Base-by-base conservation (phyloP, 2,888 invertebrate species). In the Mesochorus sp. region DNA sequence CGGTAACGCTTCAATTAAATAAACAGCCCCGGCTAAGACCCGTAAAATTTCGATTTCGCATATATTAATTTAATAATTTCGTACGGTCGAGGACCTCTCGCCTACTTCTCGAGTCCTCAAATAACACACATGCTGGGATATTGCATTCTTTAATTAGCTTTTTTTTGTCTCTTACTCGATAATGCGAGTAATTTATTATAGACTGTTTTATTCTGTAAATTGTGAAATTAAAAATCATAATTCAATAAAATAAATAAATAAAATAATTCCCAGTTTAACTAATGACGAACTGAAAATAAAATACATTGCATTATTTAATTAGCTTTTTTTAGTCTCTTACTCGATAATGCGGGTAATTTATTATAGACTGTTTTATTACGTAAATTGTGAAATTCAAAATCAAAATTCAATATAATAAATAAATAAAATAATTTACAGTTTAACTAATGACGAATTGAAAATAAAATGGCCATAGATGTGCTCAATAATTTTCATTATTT, bases 1-100 rank as follows among this genome's bases (percentile, higher is more conserved):
- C 61, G 78, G 77, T 74, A 75, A 76, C 82, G 78, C 75, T 83
- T 84, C 86, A 84, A 86, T 86, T 86, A 86, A 85, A 87, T 82
- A 85, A 86, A 86, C 81, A 82, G 79, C 82, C 76, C 64, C 55
- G 44, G 31, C 55, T 57, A 62, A 61, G 68, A 83, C 82, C 76
- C 83, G 82, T 82, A 75, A 82, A 83, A 83, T 83, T 83, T 81
- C 73, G 79, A 85, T 85, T 85, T 81, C 81, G 80, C 83, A 78
- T 84, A 80, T 78, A 78, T 78, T 73, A 68, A 78, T 78, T 81
- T 79, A 80, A 80, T 83, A 76, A 79, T 77, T 80, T 77, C 10
- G 44, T 74, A 77, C 70, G 73, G 47, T 73, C 28, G 34, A 51
- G 37, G 8, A 24, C 57, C 10, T 24, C 19, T 24, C 24, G 28